Base-by-base conservation (phyloP, 2,888 invertebrate species). In the Drosophila borealis region DNA sequence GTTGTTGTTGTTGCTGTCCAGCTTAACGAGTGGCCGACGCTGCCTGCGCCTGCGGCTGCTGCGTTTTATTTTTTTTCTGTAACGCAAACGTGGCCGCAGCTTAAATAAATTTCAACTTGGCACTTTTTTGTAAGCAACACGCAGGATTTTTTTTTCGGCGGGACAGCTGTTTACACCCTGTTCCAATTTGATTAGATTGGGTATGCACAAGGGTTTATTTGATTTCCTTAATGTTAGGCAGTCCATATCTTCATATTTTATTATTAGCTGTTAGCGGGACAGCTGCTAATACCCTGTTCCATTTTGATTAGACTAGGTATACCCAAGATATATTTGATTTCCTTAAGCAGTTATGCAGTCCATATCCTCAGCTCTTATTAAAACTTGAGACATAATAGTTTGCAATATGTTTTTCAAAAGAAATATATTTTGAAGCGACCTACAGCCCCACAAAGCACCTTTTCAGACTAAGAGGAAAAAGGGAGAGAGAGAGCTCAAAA, bases 91-190 rank as follows among this genome's bases (percentile, higher is more conserved):
- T 78, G 60, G 56, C 59, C 74, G 46, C 34, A 66, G 66, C 72
- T 72, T 67, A 66, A 78, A 80, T 80, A 76, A 76, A 80, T 80
- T 77, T 80, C 4, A 65, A 55, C 65, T 70, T 77, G 59, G 72
- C 70, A 62, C 64, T 74, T 79, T 78, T 77, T 78, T 66, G 39
- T 25, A n/a, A 46, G 51, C 54, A 68, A 57, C 50, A 78, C 60
- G 53, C 60, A 68, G 60, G 80, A 80, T 80, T 68, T 76, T 70
- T 70, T 65, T 29, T 3, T 9, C 13, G 10, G 25, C 21, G 21
- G 14, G 10, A 69, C 75, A 69, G 79, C 65, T 77, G 79, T 65
- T 57, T n/a, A 54, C 73, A 63, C 54, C 56, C 76, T 70, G 39
- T 49, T 8, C 0, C 4, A 29, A 2, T 9, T 3, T 9, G 14